Percentiles rank a stretch among this genome's conserved stretches.
Conservation (phyloP, 2,797 vertebrate species). For the Acestrorhynchus altus region DNA sequence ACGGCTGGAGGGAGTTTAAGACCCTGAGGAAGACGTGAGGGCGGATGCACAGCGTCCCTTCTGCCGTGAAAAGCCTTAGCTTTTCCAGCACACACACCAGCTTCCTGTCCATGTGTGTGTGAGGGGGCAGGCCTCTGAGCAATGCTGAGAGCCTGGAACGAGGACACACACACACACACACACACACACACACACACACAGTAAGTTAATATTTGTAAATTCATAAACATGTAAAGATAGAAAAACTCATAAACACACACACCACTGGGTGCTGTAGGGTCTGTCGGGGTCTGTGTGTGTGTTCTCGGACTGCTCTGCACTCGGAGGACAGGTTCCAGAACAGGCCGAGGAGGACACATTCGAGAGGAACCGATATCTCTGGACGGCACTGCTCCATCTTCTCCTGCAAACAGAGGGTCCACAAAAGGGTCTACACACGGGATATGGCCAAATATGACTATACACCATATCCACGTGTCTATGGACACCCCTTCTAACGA, state of each 20-base stretch:
- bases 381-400: slow-evolving; percentile 67
- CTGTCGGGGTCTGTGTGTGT: slow-evolving; percentile 31
- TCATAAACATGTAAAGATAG: no score
- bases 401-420: slow-evolving; percentile 62
- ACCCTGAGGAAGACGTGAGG: slow-evolving; percentile 73
- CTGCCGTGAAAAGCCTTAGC: slow-evolving; percentile 73
- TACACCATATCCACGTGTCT: no score
- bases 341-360: slow-evolving; percentile 59
- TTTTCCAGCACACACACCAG: slow-evolving; percentile 73
- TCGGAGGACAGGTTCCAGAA: not conserved
- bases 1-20: slow-evolving; percentile 71
- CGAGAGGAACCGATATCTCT: slow-evolving; percentile 66
- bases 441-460: no score
- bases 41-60: slow-evolving; percentile 67
- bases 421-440: no score
- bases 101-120: slow-evolving; percentile 68
- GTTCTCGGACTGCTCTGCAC: slow-evolving; percentile 30
- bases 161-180: not conserved
- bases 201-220: no score
- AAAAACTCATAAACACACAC: slow-evolving; percentile 34
- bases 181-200: no score
- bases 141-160: slow-evolving; percentile 74
- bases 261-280: slow-evolving; percentile 59
- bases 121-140: slow-evolving; percentile 69
- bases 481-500: no score